phyloP scores from a whole-genome alignment of 2,888 invertebrate species.

The Agrochola macilenta region DNA sequence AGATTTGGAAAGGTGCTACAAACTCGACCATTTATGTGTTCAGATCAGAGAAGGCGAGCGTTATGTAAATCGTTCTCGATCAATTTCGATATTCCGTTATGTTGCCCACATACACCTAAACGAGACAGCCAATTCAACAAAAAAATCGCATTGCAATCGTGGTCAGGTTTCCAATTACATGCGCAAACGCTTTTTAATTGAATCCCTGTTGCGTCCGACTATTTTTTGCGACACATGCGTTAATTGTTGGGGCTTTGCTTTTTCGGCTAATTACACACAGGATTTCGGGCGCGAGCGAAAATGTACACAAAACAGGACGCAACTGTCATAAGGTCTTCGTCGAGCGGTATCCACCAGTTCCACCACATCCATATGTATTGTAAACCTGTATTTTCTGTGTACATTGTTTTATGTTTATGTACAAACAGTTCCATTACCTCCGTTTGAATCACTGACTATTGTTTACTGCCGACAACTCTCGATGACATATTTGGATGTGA shows the following conservation, averaged over 20 bases:
- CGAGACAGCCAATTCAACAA: constrained; percentile 55
- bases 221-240: constrained; percentile 68
- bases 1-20: constrained; percentile 51
- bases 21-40: constrained; percentile 45
- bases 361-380: constrained; percentile 18
- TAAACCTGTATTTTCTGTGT: constrained; percentile 59
- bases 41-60: constrained; percentile 35
- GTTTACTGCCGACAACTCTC: constrained; percentile 76
- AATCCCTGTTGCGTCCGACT: constrained; percentile 73
- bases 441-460: constrained; percentile 81
- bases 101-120: constrained; percentile 57
- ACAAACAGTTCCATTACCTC: constrained; percentile 77
- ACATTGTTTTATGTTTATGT: constrained; percentile 75
- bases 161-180: constrained; percentile 77
- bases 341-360: constrained; percentile 26
- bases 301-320: constrained; percentile 67
- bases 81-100: constrained; percentile 64
- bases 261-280: constrained; percentile 71
- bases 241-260: constrained; percentile 74
- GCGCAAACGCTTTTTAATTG: constrained; percentile 78
- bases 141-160: constrained; percentile 68
- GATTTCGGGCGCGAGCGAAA: constrained; percentile 62
- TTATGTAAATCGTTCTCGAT: constrained; percentile 60
- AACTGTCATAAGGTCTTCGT: constrained; percentile 53
- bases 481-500: constrained; percentile 76